Conservation (phyloP, 2,888 invertebrate species). For the Allophyes oxyacanthae region DNA sequence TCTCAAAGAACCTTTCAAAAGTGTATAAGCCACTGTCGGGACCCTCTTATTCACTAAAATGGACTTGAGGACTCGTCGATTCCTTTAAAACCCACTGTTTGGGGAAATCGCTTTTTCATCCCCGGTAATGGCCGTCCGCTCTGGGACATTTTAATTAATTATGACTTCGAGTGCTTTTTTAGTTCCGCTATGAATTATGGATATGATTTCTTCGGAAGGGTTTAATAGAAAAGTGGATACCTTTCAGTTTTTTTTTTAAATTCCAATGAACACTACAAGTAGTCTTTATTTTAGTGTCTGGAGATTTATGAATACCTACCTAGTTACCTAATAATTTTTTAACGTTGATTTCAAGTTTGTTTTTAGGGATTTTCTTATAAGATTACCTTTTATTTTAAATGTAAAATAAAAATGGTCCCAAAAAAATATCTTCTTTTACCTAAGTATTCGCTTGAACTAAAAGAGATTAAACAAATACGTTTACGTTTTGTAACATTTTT, state of each 20-base stretch:
- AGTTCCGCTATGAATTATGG: slow-evolving; percentile 80
- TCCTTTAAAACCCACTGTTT: slow-evolving; percentile 82
- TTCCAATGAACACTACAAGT: no score
- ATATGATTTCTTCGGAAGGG: slow-evolving; percentile 52
- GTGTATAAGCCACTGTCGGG: slow-evolving; percentile 73
- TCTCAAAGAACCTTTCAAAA: slow-evolving; percentile 76
- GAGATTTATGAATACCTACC: no score
- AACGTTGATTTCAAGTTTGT: no score
- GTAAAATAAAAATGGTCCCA: no score
- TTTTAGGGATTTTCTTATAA: no score
- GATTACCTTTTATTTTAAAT: no score
- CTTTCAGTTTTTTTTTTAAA: no score
- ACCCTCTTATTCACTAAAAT: slow-evolving; percentile 73
- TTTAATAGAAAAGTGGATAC: background rate
- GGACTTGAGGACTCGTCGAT: slow-evolving; percentile 73
- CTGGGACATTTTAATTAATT: slow-evolving; percentile 87
- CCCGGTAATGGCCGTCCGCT: slow-evolving; percentile 81
- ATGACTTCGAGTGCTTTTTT: slow-evolving; percentile 73
- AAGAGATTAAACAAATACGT: slow-evolving; percentile 19
- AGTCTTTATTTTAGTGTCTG: no score
- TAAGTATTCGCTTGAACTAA: no score
- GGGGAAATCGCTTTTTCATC: slow-evolving; percentile 88
- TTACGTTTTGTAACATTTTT: slow-evolving; percentile 3
- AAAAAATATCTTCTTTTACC: no score
- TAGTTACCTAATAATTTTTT: no score